Percentiles rank a stretch among this genome's conserved stretches.
Conservation (phyloP, 2,888 invertebrate species). For the Polydrusus tereticollis region DNA sequence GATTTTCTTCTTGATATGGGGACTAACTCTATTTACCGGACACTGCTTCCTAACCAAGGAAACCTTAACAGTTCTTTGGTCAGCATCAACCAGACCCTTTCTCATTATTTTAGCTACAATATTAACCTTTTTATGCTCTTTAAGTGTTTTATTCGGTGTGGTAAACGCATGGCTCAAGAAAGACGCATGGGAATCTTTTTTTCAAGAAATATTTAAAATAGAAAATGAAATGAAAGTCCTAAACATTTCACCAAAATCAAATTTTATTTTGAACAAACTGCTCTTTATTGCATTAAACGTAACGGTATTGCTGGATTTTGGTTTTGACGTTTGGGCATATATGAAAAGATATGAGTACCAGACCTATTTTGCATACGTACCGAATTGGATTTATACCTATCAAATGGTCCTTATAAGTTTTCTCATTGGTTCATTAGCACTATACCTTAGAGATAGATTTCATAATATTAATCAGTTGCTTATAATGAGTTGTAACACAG, state of each 20-base stretch:
- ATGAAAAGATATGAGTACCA: neutral
- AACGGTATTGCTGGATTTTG: neutral
- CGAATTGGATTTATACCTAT: neutral
- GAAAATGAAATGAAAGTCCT: neutral
- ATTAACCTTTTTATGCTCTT: no score
- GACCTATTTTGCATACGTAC: neutral
- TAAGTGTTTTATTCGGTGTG: neutral
- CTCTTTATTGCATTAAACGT: neutral
- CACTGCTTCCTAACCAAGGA: no score
- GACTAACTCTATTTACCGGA: no score
- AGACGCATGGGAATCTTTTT: neutral
- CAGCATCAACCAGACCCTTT: neutral
- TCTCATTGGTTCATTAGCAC: neutral
- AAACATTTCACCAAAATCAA: neutral
- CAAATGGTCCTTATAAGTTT: neutral
- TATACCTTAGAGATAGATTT: neutral
- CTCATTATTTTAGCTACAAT: neutral
- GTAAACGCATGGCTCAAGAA: neutral
- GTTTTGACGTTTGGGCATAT: neutral
- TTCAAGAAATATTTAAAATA: neutral
- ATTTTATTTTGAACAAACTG: neutral
- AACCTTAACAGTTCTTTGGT: no score
- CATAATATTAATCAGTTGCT: neutral
- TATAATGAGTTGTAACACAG: neutral
- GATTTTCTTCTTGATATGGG: no score